Evolutionary conservation across 2,888 invertebrate genomes (phyloP), one percentile per base, ranked within the genome.

Genomic region (Apomyelois bistriatella): DNA sequence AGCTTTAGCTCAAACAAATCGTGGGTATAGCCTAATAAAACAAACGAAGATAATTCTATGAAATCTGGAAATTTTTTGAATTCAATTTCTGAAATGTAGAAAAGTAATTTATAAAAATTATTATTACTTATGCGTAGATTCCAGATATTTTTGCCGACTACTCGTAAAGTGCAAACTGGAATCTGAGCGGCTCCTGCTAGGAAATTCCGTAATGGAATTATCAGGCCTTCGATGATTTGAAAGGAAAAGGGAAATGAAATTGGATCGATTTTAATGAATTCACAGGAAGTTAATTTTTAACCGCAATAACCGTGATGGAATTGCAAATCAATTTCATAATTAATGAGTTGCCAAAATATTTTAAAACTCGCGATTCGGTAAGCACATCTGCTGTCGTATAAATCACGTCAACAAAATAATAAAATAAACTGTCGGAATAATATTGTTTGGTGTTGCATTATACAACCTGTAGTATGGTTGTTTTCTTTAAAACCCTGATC

Each of bases 161-260:
- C 46, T 46, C 48, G 16, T n/a, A 4, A 40, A 52, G 37, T 30
- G 37, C 54, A 62, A 62, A 58, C 61, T 62, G 62, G 64, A 66
- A 69, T 66, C 61, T 40, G 62, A 73, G 70, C 65, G 72, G 70
- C 64, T 77, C 72, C 68, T 71, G 62, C 68, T 62, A 64, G 64
- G 67, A 74, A 68, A 61, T 61, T 57, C 57, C 64, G 62, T 76
- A 76, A 83, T 79, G 59, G 66, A 76, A 66, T 72, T 70, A 71
- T 67, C 68, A 64, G 53, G 48, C 57, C 62, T 66, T 63, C 66
- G 15, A 49, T 28, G 49, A 40, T 32, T 65, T 65, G 68, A 69
- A 51, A 65, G 65, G 57, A 68, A 46, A 35, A 22, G 3, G 40
- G 50, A 55, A 41, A 22, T 43, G 41, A 55, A 48, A 46, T 10